Conservation (phyloP, 2,113 vertebrate species). For the Lagopus leucura region DNA sequence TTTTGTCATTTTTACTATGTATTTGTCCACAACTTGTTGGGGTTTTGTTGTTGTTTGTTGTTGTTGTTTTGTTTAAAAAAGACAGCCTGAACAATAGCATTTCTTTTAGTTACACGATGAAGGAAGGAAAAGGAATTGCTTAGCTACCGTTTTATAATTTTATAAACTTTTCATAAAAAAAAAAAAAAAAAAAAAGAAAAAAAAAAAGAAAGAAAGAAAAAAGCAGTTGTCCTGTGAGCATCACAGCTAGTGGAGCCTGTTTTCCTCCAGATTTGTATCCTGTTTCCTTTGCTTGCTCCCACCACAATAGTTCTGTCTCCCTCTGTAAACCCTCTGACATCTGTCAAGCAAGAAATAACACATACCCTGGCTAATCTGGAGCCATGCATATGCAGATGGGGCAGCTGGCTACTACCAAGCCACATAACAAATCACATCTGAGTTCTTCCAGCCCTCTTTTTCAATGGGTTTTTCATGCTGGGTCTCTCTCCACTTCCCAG, state of each 20-base stretch:
- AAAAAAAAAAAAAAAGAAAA: background rate
- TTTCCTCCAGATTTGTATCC: slow-evolving; percentile 46
- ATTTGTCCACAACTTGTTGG: background rate
- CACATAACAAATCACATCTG: slow-evolving; percentile 21
- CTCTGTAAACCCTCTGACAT: slow-evolving; percentile 63
- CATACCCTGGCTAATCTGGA: slow-evolving; percentile 59
- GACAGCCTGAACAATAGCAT: background rate
- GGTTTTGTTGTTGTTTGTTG: background rate
- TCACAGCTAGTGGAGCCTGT: background rate
- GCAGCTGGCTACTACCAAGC: slow-evolving; percentile 70
- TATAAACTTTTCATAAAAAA: background rate
- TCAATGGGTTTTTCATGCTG: slow-evolving; percentile 58
- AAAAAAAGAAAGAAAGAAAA: background rate
- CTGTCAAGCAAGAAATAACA: slow-evolving; percentile 68
- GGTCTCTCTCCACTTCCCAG: slow-evolving; percentile 62
- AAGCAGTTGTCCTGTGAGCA: background rate
- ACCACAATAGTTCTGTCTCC: slow-evolving; percentile 55
- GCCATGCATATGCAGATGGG: slow-evolving; percentile 72
- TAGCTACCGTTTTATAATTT: background rate
- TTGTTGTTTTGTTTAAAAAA: background rate
- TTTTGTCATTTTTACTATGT: background rate
- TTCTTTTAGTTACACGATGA: background rate
- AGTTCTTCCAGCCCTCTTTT: slow-evolving; percentile 55
- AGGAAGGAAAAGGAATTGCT: background rate
- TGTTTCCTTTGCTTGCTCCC: background rate